Conservation (phyloP, 1,140 invertebrate species). For the Anoplolepis gracilipes region DNA sequence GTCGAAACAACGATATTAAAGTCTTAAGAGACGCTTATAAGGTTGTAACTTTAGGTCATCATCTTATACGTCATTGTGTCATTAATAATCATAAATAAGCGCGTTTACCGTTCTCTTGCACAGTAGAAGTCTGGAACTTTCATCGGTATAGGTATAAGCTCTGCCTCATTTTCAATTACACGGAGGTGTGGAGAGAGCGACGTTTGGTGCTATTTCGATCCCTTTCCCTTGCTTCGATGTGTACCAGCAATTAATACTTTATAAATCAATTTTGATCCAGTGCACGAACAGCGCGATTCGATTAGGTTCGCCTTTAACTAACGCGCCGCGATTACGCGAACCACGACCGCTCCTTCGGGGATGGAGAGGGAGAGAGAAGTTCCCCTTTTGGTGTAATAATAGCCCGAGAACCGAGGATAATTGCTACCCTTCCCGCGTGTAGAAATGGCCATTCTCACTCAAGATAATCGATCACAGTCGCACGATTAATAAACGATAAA, state of each 20-base stretch:
- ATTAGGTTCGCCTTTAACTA: slow-evolving; percentile 63
- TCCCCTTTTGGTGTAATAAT: slow-evolving; percentile 77
- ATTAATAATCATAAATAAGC: slow-evolving; percentile 19
- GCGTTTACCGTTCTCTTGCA: neutral
- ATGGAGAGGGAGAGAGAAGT: too few species aligned
- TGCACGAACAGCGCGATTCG: neutral
- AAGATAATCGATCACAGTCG: slow-evolving; percentile 80
- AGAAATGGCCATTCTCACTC: slow-evolving; percentile 81
- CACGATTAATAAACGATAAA: slow-evolving; percentile 82
- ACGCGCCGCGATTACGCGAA: slow-evolving; percentile 77
- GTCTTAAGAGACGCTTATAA: neutral
- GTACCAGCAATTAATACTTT: slow-evolving; percentile 78
- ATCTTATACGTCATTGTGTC: neutral
- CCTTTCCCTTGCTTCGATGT: neutral
- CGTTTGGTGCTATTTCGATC: neutral
- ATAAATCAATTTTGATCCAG: slow-evolving; percentile 77
- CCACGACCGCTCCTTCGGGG: slow-evolving; percentile 64
- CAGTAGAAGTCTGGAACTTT: neutral
- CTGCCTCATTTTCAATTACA: slow-evolving; percentile 60
- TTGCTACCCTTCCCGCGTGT: slow-evolving; percentile 77
- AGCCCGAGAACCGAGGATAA: slow-evolving; percentile 77
- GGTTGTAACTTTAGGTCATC: neutral
- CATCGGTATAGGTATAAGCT: slow-evolving; percentile 7
- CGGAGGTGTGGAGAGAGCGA: neutral
- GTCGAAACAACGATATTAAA: neutral